phyloP scores from a whole-genome alignment of 2,888 invertebrate genomes.

The Aphidius colemani region DNA sequence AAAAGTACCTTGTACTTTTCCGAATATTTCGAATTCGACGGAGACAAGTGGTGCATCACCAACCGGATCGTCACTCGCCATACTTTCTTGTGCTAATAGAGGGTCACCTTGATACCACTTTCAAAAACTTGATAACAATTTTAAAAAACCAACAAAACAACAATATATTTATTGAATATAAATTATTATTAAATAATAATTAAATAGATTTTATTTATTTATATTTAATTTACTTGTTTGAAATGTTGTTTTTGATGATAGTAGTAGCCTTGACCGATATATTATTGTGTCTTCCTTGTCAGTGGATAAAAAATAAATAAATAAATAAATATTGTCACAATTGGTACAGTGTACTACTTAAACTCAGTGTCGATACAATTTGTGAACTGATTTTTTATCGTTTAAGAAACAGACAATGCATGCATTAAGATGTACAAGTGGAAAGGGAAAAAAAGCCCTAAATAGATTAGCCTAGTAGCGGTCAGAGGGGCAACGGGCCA shows the following conservation, averaged over 20 bases:
- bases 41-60: constrained; percentile 69
- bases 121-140: too few species aligned
- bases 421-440: constrained; percentile 31
- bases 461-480: constrained; percentile 57
- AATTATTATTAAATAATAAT: too few species aligned
- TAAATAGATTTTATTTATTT: too few species aligned
- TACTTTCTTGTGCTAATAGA: constrained; percentile 33
- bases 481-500: constrained; percentile 48
- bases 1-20: constrained; percentile 82
- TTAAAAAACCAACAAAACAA: too few species aligned
- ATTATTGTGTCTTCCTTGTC: too few species aligned
- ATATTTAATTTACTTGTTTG: too few species aligned
- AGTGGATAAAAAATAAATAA: too few species aligned
- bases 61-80: constrained; percentile 49
- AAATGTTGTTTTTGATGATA: too few species aligned
- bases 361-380: constrained; percentile 42
- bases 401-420: constrained; percentile 27
- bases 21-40: constrained; percentile 88
- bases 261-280: too few species aligned
- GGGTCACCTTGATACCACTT: constrained; percentile 27
- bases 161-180: too few species aligned
- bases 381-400: constrained; percentile 50
- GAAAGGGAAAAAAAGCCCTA: constrained; percentile 44
- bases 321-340: too few species aligned
- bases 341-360: too few species aligned